Evolutionary conservation across 2,888 invertebrate species (phyloP).

Genomic region (Tachina fera): DNA sequence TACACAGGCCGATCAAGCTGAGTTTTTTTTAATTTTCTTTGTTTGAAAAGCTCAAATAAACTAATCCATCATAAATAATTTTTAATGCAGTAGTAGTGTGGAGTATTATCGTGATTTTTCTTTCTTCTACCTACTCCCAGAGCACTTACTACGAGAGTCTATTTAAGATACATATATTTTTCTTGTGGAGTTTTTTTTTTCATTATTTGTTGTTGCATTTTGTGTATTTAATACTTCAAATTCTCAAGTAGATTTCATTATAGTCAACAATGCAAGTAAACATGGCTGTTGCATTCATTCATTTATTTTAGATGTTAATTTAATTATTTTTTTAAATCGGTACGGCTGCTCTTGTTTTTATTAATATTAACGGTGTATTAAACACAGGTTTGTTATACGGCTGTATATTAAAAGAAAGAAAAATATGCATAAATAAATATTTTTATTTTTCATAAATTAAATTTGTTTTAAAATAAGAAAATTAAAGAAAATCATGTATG

Average conservation of each 20-base stretch:
- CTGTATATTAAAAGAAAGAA: neutral
- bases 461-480: conserved; percentile 26
- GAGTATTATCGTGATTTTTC: conserved; percentile 18
- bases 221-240: conserved; percentile 50
- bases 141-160: conserved; percentile 21
- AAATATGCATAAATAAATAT: conserved; percentile 38
- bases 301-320: conserved; percentile 53
- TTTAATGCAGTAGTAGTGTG: conserved; percentile 8
- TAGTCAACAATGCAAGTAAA: conserved; percentile 61
- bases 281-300: conserved; percentile 60
- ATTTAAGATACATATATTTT: conserved; percentile 1
- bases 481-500: neutral
- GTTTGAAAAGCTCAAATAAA: conserved; percentile 17
- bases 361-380: conserved; percentile 60
- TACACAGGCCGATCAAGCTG: neutral
- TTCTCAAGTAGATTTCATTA: conserved; percentile 57
- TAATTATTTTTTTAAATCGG: conserved; percentile 10
- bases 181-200: conserved; percentile 7
- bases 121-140: conserved; percentile 19
- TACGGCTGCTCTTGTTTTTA: conserved; percentile 41
- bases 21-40: conserved; percentile 24
- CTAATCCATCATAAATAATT: conserved; percentile 43
- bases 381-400: conserved; percentile 52
- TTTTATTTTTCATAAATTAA: conserved; percentile 39
- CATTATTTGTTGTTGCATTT: conserved; percentile 33